Percentiles rank a stretch among this genome's conserved stretches.
These are phyloP conservation scores for Cotesia typhae DNA, from an alignment of 1,140 invertebrate genomes.

Conservation along the genomic window DNA sequence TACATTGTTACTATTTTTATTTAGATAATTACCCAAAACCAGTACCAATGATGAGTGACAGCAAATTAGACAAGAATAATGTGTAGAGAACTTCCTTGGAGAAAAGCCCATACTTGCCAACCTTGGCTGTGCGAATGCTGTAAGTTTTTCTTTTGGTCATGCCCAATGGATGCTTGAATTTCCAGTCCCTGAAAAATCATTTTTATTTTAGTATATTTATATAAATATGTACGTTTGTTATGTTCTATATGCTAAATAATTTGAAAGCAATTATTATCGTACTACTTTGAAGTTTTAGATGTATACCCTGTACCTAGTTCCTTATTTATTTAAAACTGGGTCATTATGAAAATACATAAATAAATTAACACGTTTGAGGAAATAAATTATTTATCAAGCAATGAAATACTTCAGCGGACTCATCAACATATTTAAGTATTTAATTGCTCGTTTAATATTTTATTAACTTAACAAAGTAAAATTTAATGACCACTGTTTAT, in stretches of 20 bases:
- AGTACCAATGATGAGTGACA: conserved; percentile 88
- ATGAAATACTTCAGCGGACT: too few species aligned
- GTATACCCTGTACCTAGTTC: too few species aligned
- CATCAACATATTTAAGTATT: too few species aligned
- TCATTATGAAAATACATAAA: too few species aligned
- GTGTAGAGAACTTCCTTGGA: conserved; percentile 90
- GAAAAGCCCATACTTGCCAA: conserved; percentile 82
- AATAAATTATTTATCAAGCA: neutral
- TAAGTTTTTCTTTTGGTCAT: conserved; percentile 69
- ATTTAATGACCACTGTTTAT: too few species aligned
- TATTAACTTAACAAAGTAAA: too few species aligned
- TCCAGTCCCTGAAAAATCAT: conserved; percentile 75
- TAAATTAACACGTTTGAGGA: too few species aligned
- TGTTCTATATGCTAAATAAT: conserved; percentile 12
- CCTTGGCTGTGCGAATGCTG: conserved; percentile 83
- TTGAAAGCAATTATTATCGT: conserved; percentile 13
- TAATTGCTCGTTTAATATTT: too few species aligned
- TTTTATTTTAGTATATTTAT: too few species aligned
- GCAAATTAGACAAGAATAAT: conserved; percentile 86
- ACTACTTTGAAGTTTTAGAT: too few species aligned
- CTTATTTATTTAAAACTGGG: too few species aligned
- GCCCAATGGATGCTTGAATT: conserved; percentile 76
- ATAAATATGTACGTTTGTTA: too few species aligned
- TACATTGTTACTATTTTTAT: neutral
- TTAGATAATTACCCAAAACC: conserved; percentile 81